Evolutionary conservation across 2,888 invertebrate species (phyloP), one percentile per base, ranked within the genome.

Genomic region (Archips crataeganus): DNA sequence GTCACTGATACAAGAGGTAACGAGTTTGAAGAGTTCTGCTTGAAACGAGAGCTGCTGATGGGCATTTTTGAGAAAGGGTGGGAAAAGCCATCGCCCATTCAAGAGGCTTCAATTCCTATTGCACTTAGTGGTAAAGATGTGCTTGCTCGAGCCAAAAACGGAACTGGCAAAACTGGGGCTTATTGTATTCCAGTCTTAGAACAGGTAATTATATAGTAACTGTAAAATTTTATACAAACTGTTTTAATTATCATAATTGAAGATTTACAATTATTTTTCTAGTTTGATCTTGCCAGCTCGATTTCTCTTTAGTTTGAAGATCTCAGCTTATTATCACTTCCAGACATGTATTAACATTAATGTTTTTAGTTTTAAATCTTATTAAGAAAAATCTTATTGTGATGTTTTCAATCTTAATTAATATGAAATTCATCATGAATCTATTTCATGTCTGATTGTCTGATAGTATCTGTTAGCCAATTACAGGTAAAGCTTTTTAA

Each of bases 61-160:
- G 99, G 99, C 80, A 99, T 99, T 88, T 99, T 99, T 92, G 99
- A 99, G 93, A 99, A 99, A 95, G 99, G 99, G 76, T 99, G 98
- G 99, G 99, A 99, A 91, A 98, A 98, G 93, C 99, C 99, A 71
- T 99, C 99, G 77, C 99, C 99, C 45, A 99, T 99, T 95, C 99
- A 99, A 96, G 99, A 99, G 95, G 98, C 98, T 85, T 98, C 99
- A 89, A 99, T 99, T 94, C 99, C 99, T 77, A 98, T 99, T 87
- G 99, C 99, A 79, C 96, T 99, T 82, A 98, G 98, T 85, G 99
- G 99, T 85, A 97, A 99, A 94, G 99, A 99, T 95, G 97, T 99
- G 83, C 96, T 99, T 85, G 99, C 99, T 76, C 96, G 99, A 91
- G 99, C 99, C 82, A 99, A 99, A 95, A 99, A 99, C 95, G 99